Evolutionary conservation across 2,888 invertebrate genomes (phyloP).

Genomic region (Andrena camellia): DNA sequence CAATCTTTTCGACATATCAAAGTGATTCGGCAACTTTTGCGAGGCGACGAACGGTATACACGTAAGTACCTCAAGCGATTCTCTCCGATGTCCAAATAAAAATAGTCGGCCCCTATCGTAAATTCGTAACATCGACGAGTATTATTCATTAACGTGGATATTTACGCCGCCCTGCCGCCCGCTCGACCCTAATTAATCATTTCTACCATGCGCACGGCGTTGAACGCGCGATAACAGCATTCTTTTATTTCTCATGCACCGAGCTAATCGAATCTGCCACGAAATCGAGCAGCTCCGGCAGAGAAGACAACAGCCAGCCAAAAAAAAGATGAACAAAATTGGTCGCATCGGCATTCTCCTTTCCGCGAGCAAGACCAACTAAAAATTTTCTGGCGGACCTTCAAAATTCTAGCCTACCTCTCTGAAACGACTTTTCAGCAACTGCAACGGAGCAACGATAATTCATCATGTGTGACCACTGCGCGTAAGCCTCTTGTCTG

Average conservation of each 20-base stretch:
- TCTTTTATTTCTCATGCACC: background rate
- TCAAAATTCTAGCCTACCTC: conserved; percentile 40
- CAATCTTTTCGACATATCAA: background rate
- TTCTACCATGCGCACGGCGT: background rate
- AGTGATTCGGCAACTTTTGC: background rate
- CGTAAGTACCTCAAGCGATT: too few relatives aligned
- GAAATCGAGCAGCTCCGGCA: conserved; percentile 13
- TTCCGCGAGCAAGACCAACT: background rate
- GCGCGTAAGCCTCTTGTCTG: conserved; percentile 72
- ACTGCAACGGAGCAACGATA: background rate
- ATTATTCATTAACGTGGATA: background rate
- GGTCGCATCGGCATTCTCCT: conserved; percentile 29
- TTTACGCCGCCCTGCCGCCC: background rate
- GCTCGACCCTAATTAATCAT: conserved; percentile 15
- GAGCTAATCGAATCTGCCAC: background rate
- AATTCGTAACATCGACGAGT: background rate
- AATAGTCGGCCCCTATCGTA: background rate
- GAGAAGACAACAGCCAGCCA: conserved; percentile 32
- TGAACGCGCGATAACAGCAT: background rate
- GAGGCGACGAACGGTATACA: background rate
- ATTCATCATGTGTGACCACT: conserved; percentile 77
- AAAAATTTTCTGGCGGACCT: conserved; percentile 6
- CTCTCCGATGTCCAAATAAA: too few relatives aligned
- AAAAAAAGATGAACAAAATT: conserved; percentile 34
- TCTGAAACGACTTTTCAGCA: background rate